These are phyloP conservation scores for Ochropleura leucogaster DNA, from an alignment of 2,888 invertebrate species.

Conservation along the genomic window DNA sequence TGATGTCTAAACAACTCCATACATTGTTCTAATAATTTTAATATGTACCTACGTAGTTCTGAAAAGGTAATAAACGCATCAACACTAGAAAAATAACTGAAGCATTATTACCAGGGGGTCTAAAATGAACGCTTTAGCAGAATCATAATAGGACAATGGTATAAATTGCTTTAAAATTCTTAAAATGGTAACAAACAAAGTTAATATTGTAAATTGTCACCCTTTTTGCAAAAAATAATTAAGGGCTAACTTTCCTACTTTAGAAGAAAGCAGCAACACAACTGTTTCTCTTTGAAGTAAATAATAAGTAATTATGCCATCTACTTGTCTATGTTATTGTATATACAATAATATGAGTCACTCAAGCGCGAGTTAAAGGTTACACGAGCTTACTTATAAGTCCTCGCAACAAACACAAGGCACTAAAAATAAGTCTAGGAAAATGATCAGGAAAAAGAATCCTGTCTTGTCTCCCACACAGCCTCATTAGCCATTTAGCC, in stretches of 20 bases:
- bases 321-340: neutral
- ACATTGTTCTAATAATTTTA: neutral
- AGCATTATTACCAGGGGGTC: neutral
- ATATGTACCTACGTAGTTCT: neutral
- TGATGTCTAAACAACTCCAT: neutral
- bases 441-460: neutral
- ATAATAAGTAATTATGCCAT: neutral
- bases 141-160: no score
- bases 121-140: no score
- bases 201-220: no score
- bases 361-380: neutral
- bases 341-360: neutral
- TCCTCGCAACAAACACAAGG: neutral
- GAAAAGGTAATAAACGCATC: neutral
- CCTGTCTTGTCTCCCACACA: neutral
- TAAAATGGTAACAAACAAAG: no score
- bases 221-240: no score
- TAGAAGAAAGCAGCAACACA: neutral
- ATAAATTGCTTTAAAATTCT: no score
- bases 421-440: conserved; percentile 13
- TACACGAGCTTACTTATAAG: neutral
- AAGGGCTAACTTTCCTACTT: neutral
- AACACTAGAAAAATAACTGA: neutral
- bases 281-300: neutral
- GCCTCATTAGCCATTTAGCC: conserved; percentile 27